Evolutionary conservation across 2,888 invertebrate species (phyloP).

Genomic region (Lypha dubia): DNA sequence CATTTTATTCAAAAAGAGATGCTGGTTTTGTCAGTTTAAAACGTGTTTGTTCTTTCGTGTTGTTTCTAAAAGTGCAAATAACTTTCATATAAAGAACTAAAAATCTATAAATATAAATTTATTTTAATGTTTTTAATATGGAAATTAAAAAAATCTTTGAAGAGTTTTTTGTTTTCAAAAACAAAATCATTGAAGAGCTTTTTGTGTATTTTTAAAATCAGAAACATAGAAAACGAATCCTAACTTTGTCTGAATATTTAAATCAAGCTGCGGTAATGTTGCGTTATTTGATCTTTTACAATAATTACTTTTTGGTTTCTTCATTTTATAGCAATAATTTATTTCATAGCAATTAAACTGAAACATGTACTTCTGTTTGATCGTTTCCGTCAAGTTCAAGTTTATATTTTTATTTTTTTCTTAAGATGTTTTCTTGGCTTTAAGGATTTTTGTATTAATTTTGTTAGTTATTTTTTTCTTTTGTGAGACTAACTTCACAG

Average conservation of each 20-base stretch:
- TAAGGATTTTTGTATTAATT: conserved; percentile 8
- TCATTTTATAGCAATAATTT: neutral
- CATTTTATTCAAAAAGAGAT: neutral
- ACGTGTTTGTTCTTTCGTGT: neutral
- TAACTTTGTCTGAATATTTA: neutral
- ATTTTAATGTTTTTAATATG: neutral
- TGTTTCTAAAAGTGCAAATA: neutral
- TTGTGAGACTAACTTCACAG: neutral
- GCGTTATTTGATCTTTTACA: neutral
- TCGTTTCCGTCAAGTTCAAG: conserved; percentile 21
- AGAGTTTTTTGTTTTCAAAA: neutral
- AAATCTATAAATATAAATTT: neutral
- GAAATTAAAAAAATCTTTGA: neutral
- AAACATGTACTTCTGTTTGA: conserved; percentile 32
- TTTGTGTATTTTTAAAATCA: neutral
- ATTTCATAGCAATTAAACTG: neutral
- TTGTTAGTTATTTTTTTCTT: neutral
- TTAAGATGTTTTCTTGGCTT: neutral
- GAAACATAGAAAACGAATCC: neutral
- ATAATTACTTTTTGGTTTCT: neutral
- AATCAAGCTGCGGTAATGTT: neutral
- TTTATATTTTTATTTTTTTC: no score
- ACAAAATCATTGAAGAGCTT: neutral
- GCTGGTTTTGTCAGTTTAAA: neutral
- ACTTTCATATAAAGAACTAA: neutral